Percentiles rank a stretch among this genome's conserved stretches.
Conservation (phyloP, 2,113 vertebrate genomes). For the Lonchura striata region DNA sequence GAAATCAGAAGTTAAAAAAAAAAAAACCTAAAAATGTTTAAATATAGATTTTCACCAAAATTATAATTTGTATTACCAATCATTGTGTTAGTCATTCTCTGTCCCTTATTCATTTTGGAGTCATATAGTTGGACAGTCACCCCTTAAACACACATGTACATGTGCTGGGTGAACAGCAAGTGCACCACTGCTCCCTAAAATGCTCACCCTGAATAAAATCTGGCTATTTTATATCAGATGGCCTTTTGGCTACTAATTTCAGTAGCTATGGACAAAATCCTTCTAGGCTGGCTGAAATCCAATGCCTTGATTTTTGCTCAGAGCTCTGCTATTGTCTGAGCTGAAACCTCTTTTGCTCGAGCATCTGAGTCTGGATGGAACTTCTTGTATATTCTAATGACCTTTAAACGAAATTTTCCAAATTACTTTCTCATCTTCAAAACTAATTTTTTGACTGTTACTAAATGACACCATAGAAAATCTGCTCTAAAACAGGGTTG, state of each 20-base stretch:
- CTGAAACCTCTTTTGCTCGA: fast-evolving
- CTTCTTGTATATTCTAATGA: not conserved
- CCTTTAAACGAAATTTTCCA: not conserved
- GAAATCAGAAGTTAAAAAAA: not conserved
- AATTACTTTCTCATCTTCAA: not conserved
- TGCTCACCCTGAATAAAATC: not conserved
- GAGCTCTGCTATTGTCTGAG: not conserved
- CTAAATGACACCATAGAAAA: not conserved
- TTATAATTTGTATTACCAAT: not conserved
- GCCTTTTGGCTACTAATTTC: not conserved
- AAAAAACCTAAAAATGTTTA: too few species aligned
- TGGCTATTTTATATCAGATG: not conserved
- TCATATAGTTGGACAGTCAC: fast-evolving
- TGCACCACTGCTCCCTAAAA: not conserved
- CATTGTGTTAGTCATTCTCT: not conserved
- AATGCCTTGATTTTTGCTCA: not conserved
- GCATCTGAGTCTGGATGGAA: not conserved
- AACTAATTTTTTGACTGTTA: not conserved
- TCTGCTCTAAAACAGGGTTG: not conserved
- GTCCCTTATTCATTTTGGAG: not conserved
- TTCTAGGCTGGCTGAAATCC: not conserved
- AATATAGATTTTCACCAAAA: not conserved
- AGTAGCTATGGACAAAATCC: not conserved
- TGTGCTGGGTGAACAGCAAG: not conserved
- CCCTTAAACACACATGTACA: fast-evolving